A percentile compares a stretch with the other conserved stretches of the same genome.
Conservation (phyloP, 2,113 vertebrate genomes). For the Xenopus laevis region DNA sequence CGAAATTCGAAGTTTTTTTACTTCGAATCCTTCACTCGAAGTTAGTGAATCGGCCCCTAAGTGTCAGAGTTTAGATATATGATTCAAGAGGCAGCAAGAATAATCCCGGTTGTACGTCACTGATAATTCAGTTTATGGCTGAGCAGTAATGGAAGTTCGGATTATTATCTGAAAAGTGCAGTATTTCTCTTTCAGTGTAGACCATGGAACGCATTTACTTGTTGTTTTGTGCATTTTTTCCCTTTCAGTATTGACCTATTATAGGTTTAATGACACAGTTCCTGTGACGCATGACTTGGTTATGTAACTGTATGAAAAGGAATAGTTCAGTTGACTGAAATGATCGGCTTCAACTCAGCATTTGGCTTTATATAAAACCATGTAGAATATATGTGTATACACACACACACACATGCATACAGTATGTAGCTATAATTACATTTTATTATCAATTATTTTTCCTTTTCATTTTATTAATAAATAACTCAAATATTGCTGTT, state of each 20-base stretch:
- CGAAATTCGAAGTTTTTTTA: too few species aligned
- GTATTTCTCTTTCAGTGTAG: slow-evolving; percentile 47
- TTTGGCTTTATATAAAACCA: too few species aligned
- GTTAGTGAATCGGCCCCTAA: too few species aligned
- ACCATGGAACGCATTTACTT: slow-evolving; percentile 8
- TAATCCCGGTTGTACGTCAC: slow-evolving; percentile 57
- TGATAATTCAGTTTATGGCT: slow-evolving; percentile 61
- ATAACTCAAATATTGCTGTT: too few species aligned
- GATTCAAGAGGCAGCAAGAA: slow-evolving; percentile 48
- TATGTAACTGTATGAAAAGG: slow-evolving; percentile 48
- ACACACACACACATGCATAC: too few species aligned
- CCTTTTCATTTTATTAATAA: too few species aligned
- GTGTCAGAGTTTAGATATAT: slow-evolving; percentile 63
- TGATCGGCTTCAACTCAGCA: too few species aligned
- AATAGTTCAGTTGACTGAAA: slow-evolving; percentile 29
- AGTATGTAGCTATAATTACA: too few species aligned
- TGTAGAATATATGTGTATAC: too few species aligned
- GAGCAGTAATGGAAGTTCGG: slow-evolving; percentile 58
- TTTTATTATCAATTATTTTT: too few species aligned
- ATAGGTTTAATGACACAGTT: slow-evolving; percentile 13
- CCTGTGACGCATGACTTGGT: slow-evolving; percentile 12
- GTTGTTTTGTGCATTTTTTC: fast-evolving
- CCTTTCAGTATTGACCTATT: slow-evolving; percentile 25
- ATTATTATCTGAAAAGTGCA: slow-evolving; percentile 55
- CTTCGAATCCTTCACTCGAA: too few species aligned